Conservation (phyloP, 2,888 invertebrate species). For the Drosophila borealis region DNA sequence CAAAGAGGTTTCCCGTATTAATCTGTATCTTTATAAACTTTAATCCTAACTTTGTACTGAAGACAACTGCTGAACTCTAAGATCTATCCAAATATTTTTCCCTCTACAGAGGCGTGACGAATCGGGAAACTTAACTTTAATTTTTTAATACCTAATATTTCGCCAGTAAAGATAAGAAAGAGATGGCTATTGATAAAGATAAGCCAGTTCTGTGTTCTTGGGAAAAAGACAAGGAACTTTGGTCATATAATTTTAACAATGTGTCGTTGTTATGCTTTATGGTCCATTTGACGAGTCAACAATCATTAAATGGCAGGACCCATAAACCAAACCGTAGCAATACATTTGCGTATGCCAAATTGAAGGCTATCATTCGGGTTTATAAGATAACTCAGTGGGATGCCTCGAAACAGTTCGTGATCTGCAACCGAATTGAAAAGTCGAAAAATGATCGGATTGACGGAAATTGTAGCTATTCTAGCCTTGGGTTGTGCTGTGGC, state of each 20-base stretch:
- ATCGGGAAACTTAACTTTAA: too few species aligned
- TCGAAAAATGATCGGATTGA: conserved; percentile 21
- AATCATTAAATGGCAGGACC: conserved; percentile 13
- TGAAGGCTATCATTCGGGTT: conserved; percentile 9
- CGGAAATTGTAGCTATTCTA: conserved; percentile 18
- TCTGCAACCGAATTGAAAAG: background rate
- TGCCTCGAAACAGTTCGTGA: conserved; percentile 22
- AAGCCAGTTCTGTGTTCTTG: background rate
- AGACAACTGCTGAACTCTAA: too few species aligned
- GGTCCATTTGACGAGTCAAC: conserved; percentile 28
- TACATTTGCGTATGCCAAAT: too few species aligned
- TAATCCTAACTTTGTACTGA: too few species aligned
- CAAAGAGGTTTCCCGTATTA: too few species aligned
- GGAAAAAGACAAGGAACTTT: background rate
- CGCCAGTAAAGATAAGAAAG: conserved; percentile 22
- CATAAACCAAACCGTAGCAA: conserved; percentile 27
- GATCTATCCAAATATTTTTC: too few species aligned
- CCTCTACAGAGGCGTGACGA: too few species aligned
- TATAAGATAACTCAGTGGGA: conserved; percentile 20
- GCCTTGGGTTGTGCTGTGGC: background rate
- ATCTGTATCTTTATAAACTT: background rate
- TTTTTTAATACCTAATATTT: background rate
- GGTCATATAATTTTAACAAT: conserved; percentile 18
- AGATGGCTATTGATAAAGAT: conserved; percentile 13
- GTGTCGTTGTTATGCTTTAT: conserved; percentile 36